Evolutionary conservation across 2,113 vertebrate genomes (phyloP).

Genomic region (Anolis carolinensis): DNA sequence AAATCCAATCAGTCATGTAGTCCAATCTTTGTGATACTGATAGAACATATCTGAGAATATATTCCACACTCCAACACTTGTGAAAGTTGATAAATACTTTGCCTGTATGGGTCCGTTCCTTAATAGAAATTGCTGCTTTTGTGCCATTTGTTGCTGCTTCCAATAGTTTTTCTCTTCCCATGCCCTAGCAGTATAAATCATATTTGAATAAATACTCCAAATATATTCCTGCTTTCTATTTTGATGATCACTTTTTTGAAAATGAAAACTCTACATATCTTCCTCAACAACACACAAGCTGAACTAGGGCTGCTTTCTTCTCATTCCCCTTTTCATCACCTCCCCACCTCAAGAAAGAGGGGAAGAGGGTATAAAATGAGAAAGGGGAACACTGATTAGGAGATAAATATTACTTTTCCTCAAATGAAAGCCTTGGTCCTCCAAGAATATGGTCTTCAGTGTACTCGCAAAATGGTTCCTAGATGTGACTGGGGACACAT

Average conservation of each 20-base stretch:
- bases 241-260: not conserved
- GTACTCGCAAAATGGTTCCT: not conserved
- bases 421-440: not conserved
- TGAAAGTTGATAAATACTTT: constrained; percentile 51
- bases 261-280: not conserved
- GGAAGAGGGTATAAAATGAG: not conserved
- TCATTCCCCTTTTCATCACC: not conserved
- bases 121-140: constrained; percentile 53
- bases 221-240: not conserved
- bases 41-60: constrained; percentile 39
- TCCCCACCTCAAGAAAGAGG: not conserved
- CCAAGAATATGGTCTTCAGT: not conserved
- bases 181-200: constrained; percentile 25
- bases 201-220: not conserved
- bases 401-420: not conserved
- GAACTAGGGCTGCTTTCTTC: not conserved
- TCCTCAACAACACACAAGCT: not conserved
- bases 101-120: constrained; percentile 47
- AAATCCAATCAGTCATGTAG: constrained; percentile 35
- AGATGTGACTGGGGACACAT: not conserved
- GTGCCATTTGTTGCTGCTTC: constrained; percentile 42
- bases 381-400: not conserved
- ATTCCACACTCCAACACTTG: constrained; percentile 45
- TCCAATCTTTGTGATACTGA: constrained; percentile 43
- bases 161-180: not conserved